Evolutionary conservation across 2,797 vertebrate species (phyloP).

Genomic region (Otolemur crassicaudatus): DNA sequence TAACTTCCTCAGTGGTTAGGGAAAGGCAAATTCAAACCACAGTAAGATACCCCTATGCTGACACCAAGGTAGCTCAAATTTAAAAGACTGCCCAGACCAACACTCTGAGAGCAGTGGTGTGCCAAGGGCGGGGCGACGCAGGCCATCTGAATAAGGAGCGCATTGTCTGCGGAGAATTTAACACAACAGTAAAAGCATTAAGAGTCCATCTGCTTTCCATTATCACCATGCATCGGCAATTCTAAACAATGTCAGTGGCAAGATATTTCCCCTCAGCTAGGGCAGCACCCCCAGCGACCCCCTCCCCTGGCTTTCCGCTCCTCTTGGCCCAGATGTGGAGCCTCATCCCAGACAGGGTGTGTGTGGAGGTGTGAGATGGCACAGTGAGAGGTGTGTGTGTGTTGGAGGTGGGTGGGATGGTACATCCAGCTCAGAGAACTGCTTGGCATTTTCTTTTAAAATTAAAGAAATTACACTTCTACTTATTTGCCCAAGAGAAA

Average conservation of each 20-base stretch:
- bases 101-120: neutral
- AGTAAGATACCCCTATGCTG: fast-evolving
- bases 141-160: neutral
- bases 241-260: constrained; percentile 21
- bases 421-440: neutral
- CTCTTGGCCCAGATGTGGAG: neutral
- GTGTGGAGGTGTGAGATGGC: neutral
- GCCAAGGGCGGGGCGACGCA: too few species aligned
- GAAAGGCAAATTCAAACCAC: constrained; percentile 26
- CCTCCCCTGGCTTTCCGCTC: neutral
- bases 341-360: neutral
- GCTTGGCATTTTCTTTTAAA: constrained; percentile 35
- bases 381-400: too few species aligned
- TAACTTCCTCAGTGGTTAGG: neutral
- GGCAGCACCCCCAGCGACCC: neutral
- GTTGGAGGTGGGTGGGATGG: neutral
- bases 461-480: constrained; percentile 32
- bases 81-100: neutral
- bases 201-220: constrained; percentile 40
- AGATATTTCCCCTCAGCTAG: neutral
- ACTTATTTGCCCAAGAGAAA: constrained; percentile 43
- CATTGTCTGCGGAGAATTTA: neutral
- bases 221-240: neutral
- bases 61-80: neutral
- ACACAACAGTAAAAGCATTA: constrained; percentile 17